Evolutionary conservation across 2,888 invertebrate genomes (phyloP), one percentile per base, ranked within the genome.

Genomic region (Pseudoips prasinana): DNA sequence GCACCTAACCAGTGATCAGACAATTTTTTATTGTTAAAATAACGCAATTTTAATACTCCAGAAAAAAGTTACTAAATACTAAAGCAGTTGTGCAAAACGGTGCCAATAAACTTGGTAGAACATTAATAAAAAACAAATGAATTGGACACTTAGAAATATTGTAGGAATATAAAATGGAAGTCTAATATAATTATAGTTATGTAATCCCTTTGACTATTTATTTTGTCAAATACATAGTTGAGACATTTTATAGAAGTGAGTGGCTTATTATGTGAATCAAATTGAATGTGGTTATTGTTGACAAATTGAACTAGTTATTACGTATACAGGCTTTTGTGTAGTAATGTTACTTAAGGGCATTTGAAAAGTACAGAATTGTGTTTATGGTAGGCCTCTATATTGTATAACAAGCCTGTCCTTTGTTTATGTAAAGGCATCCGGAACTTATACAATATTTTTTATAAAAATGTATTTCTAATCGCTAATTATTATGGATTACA

Each of bases 31-130:
- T 24, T 11, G 10, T 14, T 8, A 25, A 40, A 25, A 34, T 48
- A 58, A 38, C 42, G 60, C 47, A 59, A 58, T 27, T 27, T 32
- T 30, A 42, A 43, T 29, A 39, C 35, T 44, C 41, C 26, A 42
- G 40, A 42, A 50, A 58, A 55, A 43, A 8, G 23, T 23, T n/a
- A 27, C 27, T 22, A 48, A 22, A 6, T 20, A 41, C 33, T 51
- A 59, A 50, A 33, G 25, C 20, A 10, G 29, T 62, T 66, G 58
- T 60, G 58, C 53, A 60, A 66, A 62, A 27, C 37, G 29, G 33
- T 47, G 29, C 48, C 52, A 65, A 58, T 54, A 34, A 54, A 49
- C 45, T 49, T 53, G 52, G 47, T 53, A 58, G 46, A n/a, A n/a
- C n/a, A n/a, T n/a, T n/a, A 51, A 20, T 25, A 22, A 11, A 33